Conservation (phyloP, 2,113 vertebrate species). For the Microcebus lehilahytsara region DNA sequence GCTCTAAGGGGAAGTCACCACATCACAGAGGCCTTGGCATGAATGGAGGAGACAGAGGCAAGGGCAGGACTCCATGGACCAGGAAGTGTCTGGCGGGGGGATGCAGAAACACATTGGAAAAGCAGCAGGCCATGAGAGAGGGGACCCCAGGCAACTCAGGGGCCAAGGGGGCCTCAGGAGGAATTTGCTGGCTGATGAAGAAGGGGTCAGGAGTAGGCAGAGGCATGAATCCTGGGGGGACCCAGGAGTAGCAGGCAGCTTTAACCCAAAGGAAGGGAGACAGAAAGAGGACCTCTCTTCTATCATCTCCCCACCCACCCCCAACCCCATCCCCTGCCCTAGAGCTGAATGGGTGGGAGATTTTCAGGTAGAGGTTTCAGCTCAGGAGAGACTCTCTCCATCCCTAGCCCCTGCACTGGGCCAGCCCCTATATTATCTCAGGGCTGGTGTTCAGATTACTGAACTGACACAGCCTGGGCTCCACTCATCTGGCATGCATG, state of each 20-base stretch:
- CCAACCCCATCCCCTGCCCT: no score
- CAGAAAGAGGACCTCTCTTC: background rate
- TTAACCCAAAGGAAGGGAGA: background rate
- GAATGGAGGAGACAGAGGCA: background rate
- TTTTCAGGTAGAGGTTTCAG: background rate
- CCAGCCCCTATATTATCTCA: background rate
- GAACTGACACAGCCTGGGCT: background rate
- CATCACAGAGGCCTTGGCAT: background rate
- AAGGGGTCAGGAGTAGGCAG: background rate
- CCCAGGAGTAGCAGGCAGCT: background rate
- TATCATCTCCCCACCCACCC: background rate
- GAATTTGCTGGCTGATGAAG: background rate
- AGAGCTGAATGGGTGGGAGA: background rate
- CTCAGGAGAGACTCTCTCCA: background rate
- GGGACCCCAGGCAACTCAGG: background rate
- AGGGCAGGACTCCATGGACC: background rate
- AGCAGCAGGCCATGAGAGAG: background rate
- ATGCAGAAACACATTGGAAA: background rate
- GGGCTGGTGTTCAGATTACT: background rate
- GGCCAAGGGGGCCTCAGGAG: background rate
- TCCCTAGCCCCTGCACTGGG: background rate
- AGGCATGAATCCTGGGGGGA: fast-evolving
- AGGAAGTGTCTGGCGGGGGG: background rate
- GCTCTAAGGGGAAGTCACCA: background rate
- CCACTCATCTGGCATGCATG: background rate